A percentile compares a stretch with the other conserved stretches of the same genome.
Evolutionary conservation across 2,797 vertebrate genomes (phyloP).

Genomic region (Remorina albescens): DNA sequence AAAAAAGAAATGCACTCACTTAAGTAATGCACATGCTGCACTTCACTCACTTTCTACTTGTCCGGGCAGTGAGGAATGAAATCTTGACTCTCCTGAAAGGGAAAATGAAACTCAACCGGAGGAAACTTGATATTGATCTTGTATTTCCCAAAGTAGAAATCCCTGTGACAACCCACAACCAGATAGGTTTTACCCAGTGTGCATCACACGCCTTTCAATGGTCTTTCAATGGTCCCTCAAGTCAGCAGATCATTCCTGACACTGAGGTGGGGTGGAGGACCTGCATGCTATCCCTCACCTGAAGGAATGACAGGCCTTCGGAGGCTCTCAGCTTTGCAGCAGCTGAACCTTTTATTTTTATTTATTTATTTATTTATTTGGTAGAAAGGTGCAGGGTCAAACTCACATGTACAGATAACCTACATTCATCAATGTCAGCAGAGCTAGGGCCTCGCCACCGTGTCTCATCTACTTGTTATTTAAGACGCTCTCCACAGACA

Average conservation of each 20-base stretch:
- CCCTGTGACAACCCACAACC: slow-evolving; percentile 15
- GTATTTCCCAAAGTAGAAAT: slow-evolving; percentile 27
- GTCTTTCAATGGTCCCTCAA: slow-evolving; percentile 14
- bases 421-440: slow-evolving; percentile 42
- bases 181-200: slow-evolving; percentile 31
- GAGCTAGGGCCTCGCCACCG: not conserved
- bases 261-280: slow-evolving; percentile 1
- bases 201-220: not conserved
- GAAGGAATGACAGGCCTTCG: not conserved
- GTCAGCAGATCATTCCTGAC: slow-evolving; percentile 36
- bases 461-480: slow-evolving; percentile 21
- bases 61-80: not conserved
- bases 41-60: not conserved
- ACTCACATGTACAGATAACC: slow-evolving; percentile 8
- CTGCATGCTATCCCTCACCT: not conserved
- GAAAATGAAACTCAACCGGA: slow-evolving; percentile 30
- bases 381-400: slow-evolving; percentile 12
- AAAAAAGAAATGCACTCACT: slow-evolving; percentile 14
- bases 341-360: slow-evolving; percentile 1
- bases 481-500: slow-evolving; percentile 5
- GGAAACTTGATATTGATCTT: slow-evolving; percentile 19
- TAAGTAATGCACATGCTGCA: not conserved
- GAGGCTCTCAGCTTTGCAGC: not conserved
- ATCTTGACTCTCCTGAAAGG: slow-evolving; percentile 1
- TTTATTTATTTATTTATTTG: too few species aligned